A percentile compares a stretch with the other conserved stretches of the same genome.
These are phyloP conservation scores for Brachionus manjavacas DNA, from an alignment of 1,140 invertebrate species.

Conservation along the genomic window DNA sequence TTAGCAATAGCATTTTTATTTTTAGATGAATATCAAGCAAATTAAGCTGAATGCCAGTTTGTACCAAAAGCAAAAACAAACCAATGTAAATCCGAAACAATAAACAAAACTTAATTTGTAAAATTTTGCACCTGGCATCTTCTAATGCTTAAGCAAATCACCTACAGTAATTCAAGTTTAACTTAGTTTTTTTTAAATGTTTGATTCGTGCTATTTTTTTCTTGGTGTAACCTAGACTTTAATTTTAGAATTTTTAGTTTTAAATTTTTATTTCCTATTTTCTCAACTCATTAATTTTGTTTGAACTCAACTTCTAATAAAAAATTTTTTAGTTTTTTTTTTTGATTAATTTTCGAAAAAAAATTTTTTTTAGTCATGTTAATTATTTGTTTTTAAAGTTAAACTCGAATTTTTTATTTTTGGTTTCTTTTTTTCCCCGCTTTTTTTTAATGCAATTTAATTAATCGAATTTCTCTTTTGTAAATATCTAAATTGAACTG, in stretches of 20 bases:
- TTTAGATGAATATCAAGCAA: neutral
- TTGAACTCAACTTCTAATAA: neutral
- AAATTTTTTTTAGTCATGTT: neutral
- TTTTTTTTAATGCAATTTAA: neutral
- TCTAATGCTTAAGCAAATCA: neutral
- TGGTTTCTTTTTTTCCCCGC: neutral
- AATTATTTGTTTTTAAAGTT: neutral
- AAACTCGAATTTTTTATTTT: neutral
- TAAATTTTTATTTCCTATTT: neutral
- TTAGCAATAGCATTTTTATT: no score
- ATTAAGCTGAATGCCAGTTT: neutral
- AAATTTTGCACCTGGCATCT: neutral
- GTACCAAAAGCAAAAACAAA: neutral
- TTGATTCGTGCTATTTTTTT: neutral
- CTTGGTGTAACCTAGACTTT: constrained; percentile 3
- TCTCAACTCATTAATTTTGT: neutral
- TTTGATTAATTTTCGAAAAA: neutral
- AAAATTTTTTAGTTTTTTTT: neutral
- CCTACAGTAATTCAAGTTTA: neutral
- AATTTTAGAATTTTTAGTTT: neutral
- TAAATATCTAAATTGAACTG: neutral
- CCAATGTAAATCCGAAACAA: neutral
- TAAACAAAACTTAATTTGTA: neutral
- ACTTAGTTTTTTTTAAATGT: neutral
- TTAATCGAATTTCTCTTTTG: neutral